phyloP scores from a whole-genome alignment of 2,113 vertebrate genomes.

The Mustelus asterias region DNA sequence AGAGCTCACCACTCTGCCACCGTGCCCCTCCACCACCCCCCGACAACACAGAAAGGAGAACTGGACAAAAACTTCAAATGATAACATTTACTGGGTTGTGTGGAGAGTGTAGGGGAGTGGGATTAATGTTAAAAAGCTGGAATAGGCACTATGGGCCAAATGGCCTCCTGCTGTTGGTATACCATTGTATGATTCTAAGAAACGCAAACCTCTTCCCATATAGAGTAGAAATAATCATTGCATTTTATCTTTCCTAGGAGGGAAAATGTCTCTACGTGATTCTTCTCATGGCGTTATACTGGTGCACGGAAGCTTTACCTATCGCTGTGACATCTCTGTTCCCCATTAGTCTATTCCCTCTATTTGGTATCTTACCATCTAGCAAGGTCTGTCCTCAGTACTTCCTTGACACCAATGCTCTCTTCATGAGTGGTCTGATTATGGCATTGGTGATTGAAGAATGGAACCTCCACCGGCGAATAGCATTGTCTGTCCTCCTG shows the following conservation, averaged over 20 bases:
- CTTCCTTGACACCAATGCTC: slow-evolving; percentile 94
- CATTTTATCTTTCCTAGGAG: slow-evolving; percentile 59
- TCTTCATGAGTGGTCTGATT: slow-evolving; percentile 91
- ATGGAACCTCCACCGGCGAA: slow-evolving; percentile 89
- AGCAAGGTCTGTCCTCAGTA: slow-evolving; percentile 84
- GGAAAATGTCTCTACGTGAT: slow-evolving; percentile 91
- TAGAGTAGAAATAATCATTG: not conserved
- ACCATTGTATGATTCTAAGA: not conserved
- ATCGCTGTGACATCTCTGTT: slow-evolving; percentile 86
- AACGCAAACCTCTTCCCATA: not conserved
- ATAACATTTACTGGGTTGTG: not conserved
- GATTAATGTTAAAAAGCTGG: not conserved
- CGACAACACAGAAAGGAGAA: not conserved
- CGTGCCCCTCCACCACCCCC: no score
- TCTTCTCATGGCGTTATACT: slow-evolving; percentile 84
- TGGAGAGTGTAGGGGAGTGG: not conserved
- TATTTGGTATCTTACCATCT: slow-evolving; percentile 80
- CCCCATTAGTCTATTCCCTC: slow-evolving; percentile 87
- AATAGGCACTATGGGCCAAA: not conserved
- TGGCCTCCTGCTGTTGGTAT: not conserved
- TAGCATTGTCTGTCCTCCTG: slow-evolving; percentile 81
- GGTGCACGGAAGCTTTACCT: slow-evolving; percentile 92
- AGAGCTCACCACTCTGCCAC: no score
- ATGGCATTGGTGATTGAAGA: slow-evolving; percentile 92
- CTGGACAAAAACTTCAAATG: not conserved